Base-by-base conservation (phyloP, 92 coral and sea anemone species). In the Pocillopora grandis region DNA sequence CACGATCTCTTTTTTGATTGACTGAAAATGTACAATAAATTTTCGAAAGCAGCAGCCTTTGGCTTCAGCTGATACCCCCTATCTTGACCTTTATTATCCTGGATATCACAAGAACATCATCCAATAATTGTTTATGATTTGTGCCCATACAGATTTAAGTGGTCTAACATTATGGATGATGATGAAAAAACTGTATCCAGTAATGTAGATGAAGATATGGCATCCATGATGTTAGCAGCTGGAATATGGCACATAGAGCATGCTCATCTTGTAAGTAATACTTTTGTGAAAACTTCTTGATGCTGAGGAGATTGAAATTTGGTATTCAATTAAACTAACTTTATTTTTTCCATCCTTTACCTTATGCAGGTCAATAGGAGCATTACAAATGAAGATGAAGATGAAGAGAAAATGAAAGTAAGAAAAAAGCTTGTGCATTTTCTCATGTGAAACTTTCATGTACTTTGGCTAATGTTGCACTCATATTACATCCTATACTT, bases 331-430 rank as follows among this genome's bases (percentile, higher is more conserved):
- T 7, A 48, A 19, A 5, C 10, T 55, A 49, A 14, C 57, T 64
- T 12, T 71, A 11, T 69, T 16, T 48, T 27, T 13, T 42, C 35
- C 17, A 17, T 42, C 52, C 52, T 42, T 42, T 42, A 42, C 52
- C 52, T 17, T 74, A 12, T 62, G 19, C 89, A 93, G 96, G 63
- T 90, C 27, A 88, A 56, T 79, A 72, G 66, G 58, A 66, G 79
- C 61, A 81, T 87, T 58, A 71, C 70, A 58, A 88, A 81, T 66
- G 89, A 82, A 64, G 98, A 91, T 20, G 92, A 86, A 62, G 85
- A 92, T 90, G 99, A 96, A 84, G 92, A 92, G 7, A 92, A 87
- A 85, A 96, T 96, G 99, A 96, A 96, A 88, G 99, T 94, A 89
- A 49, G 66, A 58, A 13, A 70, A 69, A 37, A 42, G 4, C 52